Evolutionary conservation across 1,140 invertebrate species (phyloP).

Genomic region (Copidosoma floridanum): DNA sequence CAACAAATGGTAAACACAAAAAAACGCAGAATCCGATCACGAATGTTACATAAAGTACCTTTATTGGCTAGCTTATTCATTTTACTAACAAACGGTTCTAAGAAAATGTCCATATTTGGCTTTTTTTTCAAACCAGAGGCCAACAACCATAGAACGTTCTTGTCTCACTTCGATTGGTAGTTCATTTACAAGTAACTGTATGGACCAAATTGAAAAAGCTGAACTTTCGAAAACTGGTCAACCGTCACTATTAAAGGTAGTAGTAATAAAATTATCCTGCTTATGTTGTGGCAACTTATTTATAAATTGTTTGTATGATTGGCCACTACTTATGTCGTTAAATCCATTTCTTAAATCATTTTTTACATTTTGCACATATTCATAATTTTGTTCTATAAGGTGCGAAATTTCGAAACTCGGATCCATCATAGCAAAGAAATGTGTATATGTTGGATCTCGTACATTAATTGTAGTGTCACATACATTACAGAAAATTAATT

Average conservation of each 20-base stretch:
- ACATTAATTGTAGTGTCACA: no score
- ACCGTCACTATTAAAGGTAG: conserved; percentile 23
- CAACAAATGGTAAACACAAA: conserved; percentile 4
- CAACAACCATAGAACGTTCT: conserved; percentile 4
- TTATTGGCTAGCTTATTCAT: conserved; percentile 5
- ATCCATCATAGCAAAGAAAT: no score
- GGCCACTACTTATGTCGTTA: no score
- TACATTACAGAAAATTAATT: no score
- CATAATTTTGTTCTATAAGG: no score
- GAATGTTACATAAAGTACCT: conserved; percentile 13
- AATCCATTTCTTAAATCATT: no score
- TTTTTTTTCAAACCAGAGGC: conserved; percentile 23
- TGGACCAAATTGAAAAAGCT: conserved; percentile 15
- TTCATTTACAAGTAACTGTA: conserved; percentile 27
- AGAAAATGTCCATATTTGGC: conserved; percentile 14
- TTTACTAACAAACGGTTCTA: conserved; percentile 4
- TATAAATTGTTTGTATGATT: no score
- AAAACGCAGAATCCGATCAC: not conserved
- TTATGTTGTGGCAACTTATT: no score
- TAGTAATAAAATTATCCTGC: not conserved
- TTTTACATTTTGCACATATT: no score
- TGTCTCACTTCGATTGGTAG: conserved; percentile 20
- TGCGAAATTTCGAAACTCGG: no score
- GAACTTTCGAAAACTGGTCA: conserved; percentile 20
- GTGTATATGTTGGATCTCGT: no score